Base-by-base conservation (phyloP, 2,888 invertebrate genomes). In the Dolomedes plantarius region DNA sequence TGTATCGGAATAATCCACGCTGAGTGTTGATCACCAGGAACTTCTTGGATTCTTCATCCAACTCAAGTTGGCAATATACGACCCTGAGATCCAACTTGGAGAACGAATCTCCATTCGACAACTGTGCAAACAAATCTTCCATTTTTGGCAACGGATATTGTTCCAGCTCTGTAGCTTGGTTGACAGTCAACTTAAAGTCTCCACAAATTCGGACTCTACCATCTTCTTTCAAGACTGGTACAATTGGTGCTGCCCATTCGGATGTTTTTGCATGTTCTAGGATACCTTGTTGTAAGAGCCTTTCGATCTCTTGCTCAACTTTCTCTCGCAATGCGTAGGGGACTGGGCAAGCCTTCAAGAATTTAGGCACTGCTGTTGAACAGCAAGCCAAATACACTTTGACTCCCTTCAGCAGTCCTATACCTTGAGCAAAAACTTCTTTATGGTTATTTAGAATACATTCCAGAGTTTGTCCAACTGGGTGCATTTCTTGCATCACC, bases 181-280 rank as follows among this genome's bases (percentile, higher is more conserved):
- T 78, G 5, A 32, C 27, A 2, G 78, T 77, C 2, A 77, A 50
- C 31, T 78, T 78, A 27, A 78, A 78, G 71, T 78, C 78, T 0
- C 69, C 78, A 56, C 78, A 78, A 7, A 78, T 27, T 7, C 69
- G 6, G 27, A 78, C 32, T 0, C 32, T 16, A 6, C 78, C 69
- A 69, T 78, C 39, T 31, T 41, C 36, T 62, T 78, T 69, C 11
- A 78, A 32, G 0, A 78, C 62, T 27, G 62, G 71, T 5, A 78
- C 78, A 6, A 78, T 50, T 5, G 69, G 69, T 32, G 71, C 67
- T 41, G 78, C 71, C 36, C 50, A 69, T 5, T 69, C 23, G 11
- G 31, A 39, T n/a, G 50, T 68, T 11, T 3, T 29, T n/a, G 69
- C 78, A 32, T 50, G 71, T 19, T 78, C 78, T 11, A 78, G 39